Percentiles rank a stretch among this genome's conserved stretches.
Conservation (phyloP, 2,797 vertebrate species). For the Triplophysa yarkandensis region DNA sequence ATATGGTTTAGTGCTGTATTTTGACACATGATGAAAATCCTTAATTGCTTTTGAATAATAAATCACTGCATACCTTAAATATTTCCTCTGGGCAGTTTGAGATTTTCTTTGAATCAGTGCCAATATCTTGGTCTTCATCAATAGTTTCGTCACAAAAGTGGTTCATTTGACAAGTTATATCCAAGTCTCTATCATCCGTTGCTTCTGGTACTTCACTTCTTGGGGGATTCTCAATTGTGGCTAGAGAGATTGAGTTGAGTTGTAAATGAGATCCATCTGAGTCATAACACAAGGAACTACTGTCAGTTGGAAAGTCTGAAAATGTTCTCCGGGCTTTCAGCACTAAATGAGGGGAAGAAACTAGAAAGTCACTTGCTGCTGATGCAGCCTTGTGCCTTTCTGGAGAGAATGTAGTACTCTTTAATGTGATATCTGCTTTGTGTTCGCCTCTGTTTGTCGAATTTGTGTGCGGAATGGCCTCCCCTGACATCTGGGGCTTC, state of each 20-base stretch:
- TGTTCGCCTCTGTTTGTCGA: slow-evolving; percentile 66
- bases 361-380: slow-evolving; percentile 35
- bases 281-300: slow-evolving; percentile 61
- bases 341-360: slow-evolving; percentile 66
- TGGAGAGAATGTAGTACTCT: slow-evolving; percentile 51
- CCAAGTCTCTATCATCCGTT: slow-evolving; percentile 67
- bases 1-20: too few species aligned
- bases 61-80: slow-evolving; percentile 71
- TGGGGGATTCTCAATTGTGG: slow-evolving; percentile 66
- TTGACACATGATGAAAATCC: too few species aligned
- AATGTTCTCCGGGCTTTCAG: slow-evolving; percentile 69
- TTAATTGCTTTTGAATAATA: neutral
- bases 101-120: slow-evolving; percentile 62
- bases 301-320: slow-evolving; percentile 62
- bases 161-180: slow-evolving; percentile 62
- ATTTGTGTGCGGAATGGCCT: slow-evolving; percentile 66
- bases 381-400: slow-evolving; percentile 42
- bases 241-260: slow-evolving; percentile 55
- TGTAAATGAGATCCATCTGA: slow-evolving; percentile 58
- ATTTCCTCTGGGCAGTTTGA: slow-evolving; percentile 74
- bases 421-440: slow-evolving; percentile 50
- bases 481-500: slow-evolving; percentile 53
- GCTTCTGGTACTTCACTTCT: slow-evolving; percentile 51
- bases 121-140: slow-evolving; percentile 68
- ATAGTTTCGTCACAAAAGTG: slow-evolving; percentile 66